Conservation (phyloP, 2,888 invertebrate species). For the Lithophane socia region DNA sequence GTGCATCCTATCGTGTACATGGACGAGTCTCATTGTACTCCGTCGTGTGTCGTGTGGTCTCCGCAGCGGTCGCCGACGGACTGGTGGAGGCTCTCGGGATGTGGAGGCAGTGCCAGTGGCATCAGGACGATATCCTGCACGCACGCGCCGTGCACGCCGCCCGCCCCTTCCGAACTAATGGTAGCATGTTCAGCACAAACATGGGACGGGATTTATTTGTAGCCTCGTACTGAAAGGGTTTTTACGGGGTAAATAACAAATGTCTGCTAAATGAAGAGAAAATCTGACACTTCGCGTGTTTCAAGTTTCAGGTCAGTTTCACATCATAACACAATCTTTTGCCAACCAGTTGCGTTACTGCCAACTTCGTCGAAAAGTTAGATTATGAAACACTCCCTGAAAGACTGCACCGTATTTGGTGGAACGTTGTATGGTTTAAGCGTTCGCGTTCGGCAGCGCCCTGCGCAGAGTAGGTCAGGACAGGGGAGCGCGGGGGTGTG, state of each 20-base stretch:
- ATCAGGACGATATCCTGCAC: conserved; percentile 61
- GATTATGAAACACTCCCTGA: conserved; percentile 13
- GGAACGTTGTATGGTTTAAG: conserved; percentile 52
- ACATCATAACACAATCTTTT: conserved; percentile 5
- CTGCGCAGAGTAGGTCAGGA: conserved; percentile 77
- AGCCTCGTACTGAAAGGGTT: background rate
- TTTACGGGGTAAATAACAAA: background rate
- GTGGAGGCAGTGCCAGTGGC: conserved; percentile 46
- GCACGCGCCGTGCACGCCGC: conserved; percentile 57
- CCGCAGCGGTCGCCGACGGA: conserved; percentile 24
- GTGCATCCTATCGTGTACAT: conserved; percentile 4
- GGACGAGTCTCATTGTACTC: background rate
- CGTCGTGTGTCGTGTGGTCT: background rate
- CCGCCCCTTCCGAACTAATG: conserved; percentile 49
- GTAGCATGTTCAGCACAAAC: conserved; percentile 26
- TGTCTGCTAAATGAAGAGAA: background rate
- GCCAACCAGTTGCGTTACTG: conserved; percentile 29
- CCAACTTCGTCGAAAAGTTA: conserved; percentile 31
- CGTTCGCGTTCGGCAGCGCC: conserved; percentile 63
- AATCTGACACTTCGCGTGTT: no score
- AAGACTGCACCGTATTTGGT: conserved; percentile 51
- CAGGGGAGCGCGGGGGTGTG: conserved; percentile 62
- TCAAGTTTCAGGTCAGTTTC: background rate
- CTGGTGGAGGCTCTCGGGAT: conserved; percentile 42
- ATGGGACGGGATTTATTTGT: conserved; percentile 39